Conservation (phyloP, 1,140 invertebrate genomes). For the Condylostylus longicornis region DNA sequence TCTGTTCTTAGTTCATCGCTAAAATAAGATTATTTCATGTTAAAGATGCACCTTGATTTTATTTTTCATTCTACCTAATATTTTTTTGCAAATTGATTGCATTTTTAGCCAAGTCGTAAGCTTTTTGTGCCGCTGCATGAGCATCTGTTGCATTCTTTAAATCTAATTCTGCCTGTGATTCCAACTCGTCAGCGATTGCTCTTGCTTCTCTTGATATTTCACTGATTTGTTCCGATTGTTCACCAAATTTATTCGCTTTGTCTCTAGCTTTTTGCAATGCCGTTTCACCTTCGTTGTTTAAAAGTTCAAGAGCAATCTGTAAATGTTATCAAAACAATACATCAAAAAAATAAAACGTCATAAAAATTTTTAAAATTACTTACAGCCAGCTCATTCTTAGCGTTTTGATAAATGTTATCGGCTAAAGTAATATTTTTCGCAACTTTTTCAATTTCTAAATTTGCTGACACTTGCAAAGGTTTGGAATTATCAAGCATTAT, state of each 20-base stretch:
- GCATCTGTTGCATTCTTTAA: constrained; percentile 62
- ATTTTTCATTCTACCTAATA: constrained; percentile 37
- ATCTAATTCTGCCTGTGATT: constrained; percentile 63
- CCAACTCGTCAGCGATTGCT: constrained; percentile 56
- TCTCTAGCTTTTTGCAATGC: constrained; percentile 66
- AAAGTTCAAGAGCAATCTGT: constrained; percentile 52
- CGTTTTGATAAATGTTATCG: constrained; percentile 55
- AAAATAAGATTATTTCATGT: constrained; percentile 9
- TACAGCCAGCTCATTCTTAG: constrained; percentile 50
- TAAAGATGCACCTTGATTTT: constrained; percentile 1
- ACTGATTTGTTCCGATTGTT: constrained; percentile 83
- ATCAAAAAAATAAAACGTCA: background rate
- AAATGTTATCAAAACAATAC: constrained; percentile 10
- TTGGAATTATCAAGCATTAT: constrained; percentile 46
- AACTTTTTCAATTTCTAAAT: constrained; percentile 43
- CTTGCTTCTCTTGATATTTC: constrained; percentile 75
- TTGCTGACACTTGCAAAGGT: constrained; percentile 42
- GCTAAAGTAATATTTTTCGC: constrained; percentile 53
- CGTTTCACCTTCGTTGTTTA: constrained; percentile 62
- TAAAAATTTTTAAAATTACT: constrained; percentile 9
- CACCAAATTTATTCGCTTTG: constrained; percentile 71
- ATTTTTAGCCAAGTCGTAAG: constrained; percentile 64
- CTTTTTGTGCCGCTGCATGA: constrained; percentile 63
- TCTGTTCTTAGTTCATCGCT: constrained; percentile 46
- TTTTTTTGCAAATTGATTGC: constrained; percentile 67